These are phyloP conservation scores for Genyomyrus donnyi DNA, from an alignment of 2,113 vertebrate species.

Conservation along the genomic window DNA sequence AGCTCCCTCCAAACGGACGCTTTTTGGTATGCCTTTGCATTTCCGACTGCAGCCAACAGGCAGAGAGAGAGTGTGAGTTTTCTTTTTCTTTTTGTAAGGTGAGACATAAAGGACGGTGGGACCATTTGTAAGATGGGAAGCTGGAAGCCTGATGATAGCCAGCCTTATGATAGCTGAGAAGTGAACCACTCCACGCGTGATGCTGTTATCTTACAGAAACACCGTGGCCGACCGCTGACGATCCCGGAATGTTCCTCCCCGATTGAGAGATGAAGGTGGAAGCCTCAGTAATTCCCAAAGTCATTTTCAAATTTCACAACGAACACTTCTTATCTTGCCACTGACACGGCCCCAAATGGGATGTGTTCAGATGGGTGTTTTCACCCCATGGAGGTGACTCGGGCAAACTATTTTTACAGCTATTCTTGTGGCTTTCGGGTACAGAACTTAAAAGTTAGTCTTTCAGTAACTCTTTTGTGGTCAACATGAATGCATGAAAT, in stretches of 20 bases:
- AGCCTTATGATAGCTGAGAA: not conserved
- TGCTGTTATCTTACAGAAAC: not conserved
- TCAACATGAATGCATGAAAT: not conserved
- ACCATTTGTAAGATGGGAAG: not conserved
- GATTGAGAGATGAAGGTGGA: not conserved
- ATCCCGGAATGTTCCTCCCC: not conserved
- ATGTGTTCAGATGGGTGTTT: not conserved
- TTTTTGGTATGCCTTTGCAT: not conserved
- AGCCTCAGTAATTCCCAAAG: not conserved
- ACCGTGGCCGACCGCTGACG: not conserved
- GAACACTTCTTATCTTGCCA: not conserved
- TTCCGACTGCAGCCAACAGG: not conserved
- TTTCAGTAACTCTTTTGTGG: not conserved
- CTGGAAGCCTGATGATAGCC: not conserved
- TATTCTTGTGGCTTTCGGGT: not conserved
- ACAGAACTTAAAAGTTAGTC: conserved; percentile 7
- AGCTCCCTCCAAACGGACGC: not conserved
- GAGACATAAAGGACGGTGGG: not conserved
- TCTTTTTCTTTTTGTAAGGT: not conserved
- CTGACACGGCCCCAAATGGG: not conserved
- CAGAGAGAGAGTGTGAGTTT: not conserved
- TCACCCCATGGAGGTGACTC: not conserved
- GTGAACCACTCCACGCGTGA: not conserved
- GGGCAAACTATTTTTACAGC: not conserved
- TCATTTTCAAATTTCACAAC: conserved; percentile 15